Conservation (phyloP, 2,113 vertebrate genomes). For the Limnothrissa miodon region DNA sequence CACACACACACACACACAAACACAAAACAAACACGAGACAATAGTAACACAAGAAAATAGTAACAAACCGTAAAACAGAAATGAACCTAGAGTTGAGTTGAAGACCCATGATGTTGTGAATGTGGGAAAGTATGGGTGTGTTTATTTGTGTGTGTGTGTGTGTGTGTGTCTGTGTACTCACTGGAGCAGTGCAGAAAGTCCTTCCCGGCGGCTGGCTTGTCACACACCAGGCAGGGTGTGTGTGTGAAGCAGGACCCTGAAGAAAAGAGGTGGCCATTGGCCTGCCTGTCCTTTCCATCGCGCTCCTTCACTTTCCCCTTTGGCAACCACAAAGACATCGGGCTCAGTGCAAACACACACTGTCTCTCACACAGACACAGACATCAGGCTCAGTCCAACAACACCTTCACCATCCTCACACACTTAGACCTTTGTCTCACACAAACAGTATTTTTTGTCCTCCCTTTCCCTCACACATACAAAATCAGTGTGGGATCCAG, state of each 20-base stretch:
- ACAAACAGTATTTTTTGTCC: neutral
- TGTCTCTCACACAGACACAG: neutral
- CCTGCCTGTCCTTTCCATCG: conserved; percentile 83
- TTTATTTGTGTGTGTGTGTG: neutral
- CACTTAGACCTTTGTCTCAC: neutral
- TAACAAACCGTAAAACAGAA: too few species aligned
- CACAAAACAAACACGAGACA: neutral
- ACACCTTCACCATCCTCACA: neutral
- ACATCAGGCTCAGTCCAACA: neutral
- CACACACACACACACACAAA: neutral
- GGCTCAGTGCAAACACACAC: neutral
- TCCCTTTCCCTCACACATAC: neutral
- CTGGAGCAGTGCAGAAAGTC: conserved; percentile 86
- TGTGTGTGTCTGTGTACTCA: conserved; percentile 67
- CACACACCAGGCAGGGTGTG: conserved; percentile 81
- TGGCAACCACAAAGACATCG: conserved; percentile 53
- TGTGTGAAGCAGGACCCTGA: conserved; percentile 77
- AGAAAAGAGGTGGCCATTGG: conserved; percentile 80
- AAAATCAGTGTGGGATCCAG: too few species aligned
- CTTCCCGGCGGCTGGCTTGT: conserved; percentile 82
- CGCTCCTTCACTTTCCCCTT: conserved; percentile 89
- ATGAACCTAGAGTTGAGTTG: too few species aligned
- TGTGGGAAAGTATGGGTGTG: neutral
- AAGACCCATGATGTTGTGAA: too few species aligned
- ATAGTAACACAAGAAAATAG: neutral